Base-by-base conservation (phyloP, 2,888 invertebrate genomes). In the Parnassius mnemosyne region DNA sequence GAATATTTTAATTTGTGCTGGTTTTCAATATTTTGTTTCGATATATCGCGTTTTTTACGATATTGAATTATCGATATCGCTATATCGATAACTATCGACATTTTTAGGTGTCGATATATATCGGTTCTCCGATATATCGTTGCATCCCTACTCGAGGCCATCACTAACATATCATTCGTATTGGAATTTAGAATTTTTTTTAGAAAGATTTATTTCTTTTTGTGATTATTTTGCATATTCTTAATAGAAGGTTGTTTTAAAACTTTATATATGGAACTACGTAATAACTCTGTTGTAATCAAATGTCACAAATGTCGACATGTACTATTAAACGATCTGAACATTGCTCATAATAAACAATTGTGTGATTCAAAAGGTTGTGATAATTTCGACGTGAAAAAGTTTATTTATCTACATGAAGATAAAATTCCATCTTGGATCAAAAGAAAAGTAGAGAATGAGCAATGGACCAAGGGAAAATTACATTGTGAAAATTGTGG, bases 391-490 rank as follows among this genome's bases (percentile, higher is more conserved):
- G 76, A 82, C 66, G 60, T 76, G 11, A 83, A 80, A 47, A 81
- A 71, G 41, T 86, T 89, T 65, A 75, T 94, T 65, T 94, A 92
- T 71, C 70, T 94, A 51, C 78, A 81, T 62, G 94, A 94, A 76
- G 93, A 93, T n/a, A 78, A 76, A 64, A 73, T 93, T 56, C 94
- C 94, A 0, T 68, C 75, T 13, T 94, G 94, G 94, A 91, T 94
- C 61, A 85, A 77, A 64, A 61, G 69, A 42, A 87, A 83, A 74
- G 78, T 94, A 50, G 92, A 93, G 74, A 80, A 85, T 62, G 92
- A 93, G 67, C 83, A 92, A 57, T 95, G 94, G 94, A 92, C 92
- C 0, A 94, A 93, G 78, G 95, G 95, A n/a, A 94, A 94, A 83
- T 75, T 95, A 43, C 89, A 92, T 65, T 95, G 95, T 80, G 89